Conservation (phyloP, 1,140 invertebrate genomes). For the Spodoptera frugiperda region DNA sequence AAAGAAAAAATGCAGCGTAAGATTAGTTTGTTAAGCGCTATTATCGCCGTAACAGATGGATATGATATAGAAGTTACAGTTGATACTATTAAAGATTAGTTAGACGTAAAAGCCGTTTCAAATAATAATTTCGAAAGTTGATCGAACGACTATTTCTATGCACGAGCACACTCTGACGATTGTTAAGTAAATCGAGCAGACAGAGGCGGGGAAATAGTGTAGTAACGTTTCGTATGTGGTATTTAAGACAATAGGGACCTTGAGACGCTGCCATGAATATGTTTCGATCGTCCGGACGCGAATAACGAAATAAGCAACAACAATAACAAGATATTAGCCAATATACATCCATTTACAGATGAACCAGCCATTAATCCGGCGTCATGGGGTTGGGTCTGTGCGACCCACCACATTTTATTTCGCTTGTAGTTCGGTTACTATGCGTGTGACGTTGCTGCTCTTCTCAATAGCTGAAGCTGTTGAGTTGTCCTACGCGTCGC, state of each 20-base stretch:
- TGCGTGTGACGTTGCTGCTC: too few relatives aligned
- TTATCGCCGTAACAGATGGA: slow-evolving; percentile 26
- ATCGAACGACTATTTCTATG: slow-evolving; percentile 25
- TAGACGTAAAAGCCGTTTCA: slow-evolving; percentile 2
- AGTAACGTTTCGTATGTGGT: slow-evolving; percentile 30
- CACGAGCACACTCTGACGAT: slow-evolving; percentile 6
- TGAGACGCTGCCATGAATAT: slow-evolving; percentile 52
- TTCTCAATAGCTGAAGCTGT: too few relatives aligned
- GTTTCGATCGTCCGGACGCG: slow-evolving; percentile 15
- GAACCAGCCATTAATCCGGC: slow-evolving; percentile 59
- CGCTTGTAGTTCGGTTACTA: too few relatives aligned
- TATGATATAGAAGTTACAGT: slow-evolving; percentile 15
- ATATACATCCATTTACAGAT: slow-evolving; percentile 50
- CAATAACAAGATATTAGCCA: slow-evolving; percentile 59
- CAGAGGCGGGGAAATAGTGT: slow-evolving; percentile 31
- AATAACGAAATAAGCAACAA: slow-evolving; percentile 57
- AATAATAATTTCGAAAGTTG: slow-evolving; percentile 34
- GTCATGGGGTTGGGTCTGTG: too few relatives aligned
- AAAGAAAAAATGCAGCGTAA: slow-evolving; percentile 46
- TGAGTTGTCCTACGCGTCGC: too few relatives aligned
- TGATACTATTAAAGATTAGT: slow-evolving; percentile 20
- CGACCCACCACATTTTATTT: too few relatives aligned
- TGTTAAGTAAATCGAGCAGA: slow-evolving; percentile 17
- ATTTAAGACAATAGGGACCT: slow-evolving; percentile 60
- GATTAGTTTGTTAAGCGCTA: slow-evolving; percentile 22